Evolutionary conservation across 1,140 invertebrate species (phyloP), one percentile per base, ranked within the genome.

Genomic region (Brachionus manjavacas): DNA sequence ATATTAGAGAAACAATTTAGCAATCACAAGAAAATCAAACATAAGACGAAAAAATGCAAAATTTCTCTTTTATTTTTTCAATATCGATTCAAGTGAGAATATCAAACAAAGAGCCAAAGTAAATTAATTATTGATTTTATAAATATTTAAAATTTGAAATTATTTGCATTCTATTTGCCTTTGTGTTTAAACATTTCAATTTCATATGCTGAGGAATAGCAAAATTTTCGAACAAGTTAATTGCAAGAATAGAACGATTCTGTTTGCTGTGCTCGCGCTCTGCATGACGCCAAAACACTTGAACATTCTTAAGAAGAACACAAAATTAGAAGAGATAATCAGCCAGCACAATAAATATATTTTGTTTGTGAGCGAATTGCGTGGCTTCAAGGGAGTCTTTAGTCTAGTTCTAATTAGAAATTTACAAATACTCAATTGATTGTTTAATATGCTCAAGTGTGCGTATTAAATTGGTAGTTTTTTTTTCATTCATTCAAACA

Each of bases 341-440:
- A 55, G 1, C 31, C 4, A 35, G 4, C 4, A 35, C 31, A 35
- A n/a, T 12, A 55, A 55, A 72, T n/a, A 39, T 16, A 72, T 16
- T 72, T 72, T 16, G 8, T 35, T 72, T 1, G 4, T 39, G 39
- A 72, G 12, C 23, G 28, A 68, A 31, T 28, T 9, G 35, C n/a
- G 43, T 72, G 25, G 68, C 68, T 72, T 72, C 35, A 72, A 72
- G 68, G 68, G 68, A 72, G 68, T 72, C 68, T 72, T 72, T 35
- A 35, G 28, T 72, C 31, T 72, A 35, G 68, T 72, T 39, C 12
- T 72, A 72, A 72, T 72, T 72, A 72, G 31, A 72, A 72, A 72
- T 72, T 72, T 72, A 72, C 68, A 72, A 72, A 72, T 72, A 72
- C 68, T 72, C 68, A 72, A 72, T 72, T 72, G 68, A 72, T 72